These are phyloP conservation scores for Apis florea DNA, from an alignment of 1,140 invertebrate species.

Conservation along the genomic window DNA sequence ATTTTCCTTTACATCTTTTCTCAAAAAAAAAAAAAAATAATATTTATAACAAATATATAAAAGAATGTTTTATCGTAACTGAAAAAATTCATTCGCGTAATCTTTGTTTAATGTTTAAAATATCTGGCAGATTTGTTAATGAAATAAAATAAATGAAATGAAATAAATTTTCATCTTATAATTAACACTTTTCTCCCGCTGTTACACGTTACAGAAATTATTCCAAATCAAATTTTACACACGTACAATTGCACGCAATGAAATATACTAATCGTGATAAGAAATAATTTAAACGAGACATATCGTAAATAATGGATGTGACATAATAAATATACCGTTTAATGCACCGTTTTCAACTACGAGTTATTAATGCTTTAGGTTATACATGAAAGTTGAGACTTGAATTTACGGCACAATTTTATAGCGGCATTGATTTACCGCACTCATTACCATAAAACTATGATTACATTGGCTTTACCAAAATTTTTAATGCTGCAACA, in stretches of 20 bases:
- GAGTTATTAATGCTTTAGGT: background rate
- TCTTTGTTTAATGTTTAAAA: too few relatives aligned
- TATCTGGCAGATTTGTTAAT: too few relatives aligned
- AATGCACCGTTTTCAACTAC: background rate
- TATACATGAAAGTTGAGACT: background rate
- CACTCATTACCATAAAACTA: background rate
- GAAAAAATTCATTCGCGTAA: too few relatives aligned
- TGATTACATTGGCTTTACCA: background rate
- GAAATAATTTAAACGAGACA: background rate
- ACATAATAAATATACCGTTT: background rate
- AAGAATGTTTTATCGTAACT: too few relatives aligned
- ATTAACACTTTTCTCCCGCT: too few relatives aligned
- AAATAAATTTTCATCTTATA: too few relatives aligned
- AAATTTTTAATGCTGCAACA: background rate
- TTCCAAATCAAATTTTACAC: background rate
- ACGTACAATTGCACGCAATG: background rate
- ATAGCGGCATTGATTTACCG: background rate
- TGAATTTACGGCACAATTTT: background rate
- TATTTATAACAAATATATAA: too few relatives aligned
- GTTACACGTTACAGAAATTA: too few relatives aligned
- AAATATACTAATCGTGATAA: background rate
- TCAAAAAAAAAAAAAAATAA: too few relatives aligned
- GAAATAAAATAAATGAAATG: too few relatives aligned
- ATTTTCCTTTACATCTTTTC: too few relatives aligned
- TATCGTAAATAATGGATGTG: background rate